Evolutionary conservation across 2,888 invertebrate species (phyloP), one percentile per base, ranked within the genome.

Genomic region (Phengaris arion): DNA sequence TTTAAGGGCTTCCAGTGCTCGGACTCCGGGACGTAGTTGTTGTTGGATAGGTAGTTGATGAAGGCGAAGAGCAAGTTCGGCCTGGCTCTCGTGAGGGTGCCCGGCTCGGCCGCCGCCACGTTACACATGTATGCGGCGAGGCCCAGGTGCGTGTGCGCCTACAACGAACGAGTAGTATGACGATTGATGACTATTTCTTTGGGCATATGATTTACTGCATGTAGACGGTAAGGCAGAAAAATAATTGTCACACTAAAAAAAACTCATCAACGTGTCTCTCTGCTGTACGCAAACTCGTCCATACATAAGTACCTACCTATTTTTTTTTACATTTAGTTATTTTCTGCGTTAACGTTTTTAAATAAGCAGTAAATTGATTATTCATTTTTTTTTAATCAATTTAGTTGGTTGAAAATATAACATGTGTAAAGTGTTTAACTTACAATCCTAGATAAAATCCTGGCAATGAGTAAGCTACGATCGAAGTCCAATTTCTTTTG

Each of bases 101-200:
- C 79, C 0, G 93, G 89, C 77, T 94, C 82, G 7, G 92, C 82
- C 0, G 88, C 85, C 0, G 94, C 94, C 75, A 91, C 86, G 2
- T 91, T 83, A 73, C 94, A 93, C 2, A 96, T 83, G 81, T 96
- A 94, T 78, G 96, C 94, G 35, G 96, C 83, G 0, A 96, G 85
- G 0, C 89, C 86, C 74, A 94, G 89, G 81, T 95, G 92, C 0
- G 94, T 92, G 85, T 95, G 95, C n/a, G 91, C 91, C 95, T 95
- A 85, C 59, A 88, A 88, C 15, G 0, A 51, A 8, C 13, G 8
- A 57, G 52, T 46, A 46, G n/a, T 35, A 69, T 57, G 52, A 35
- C 69, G n/a, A 12, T 45, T 52, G 9, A 68, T 9, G 15, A 13
- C 10, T 64, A 10, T 12, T 54, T 13, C 5, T 54, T 35, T 35